Evolutionary conservation across 2,888 invertebrate species (phyloP), one percentile per base, ranked within the genome.

Genomic region (Cephus pygmeus): DNA sequence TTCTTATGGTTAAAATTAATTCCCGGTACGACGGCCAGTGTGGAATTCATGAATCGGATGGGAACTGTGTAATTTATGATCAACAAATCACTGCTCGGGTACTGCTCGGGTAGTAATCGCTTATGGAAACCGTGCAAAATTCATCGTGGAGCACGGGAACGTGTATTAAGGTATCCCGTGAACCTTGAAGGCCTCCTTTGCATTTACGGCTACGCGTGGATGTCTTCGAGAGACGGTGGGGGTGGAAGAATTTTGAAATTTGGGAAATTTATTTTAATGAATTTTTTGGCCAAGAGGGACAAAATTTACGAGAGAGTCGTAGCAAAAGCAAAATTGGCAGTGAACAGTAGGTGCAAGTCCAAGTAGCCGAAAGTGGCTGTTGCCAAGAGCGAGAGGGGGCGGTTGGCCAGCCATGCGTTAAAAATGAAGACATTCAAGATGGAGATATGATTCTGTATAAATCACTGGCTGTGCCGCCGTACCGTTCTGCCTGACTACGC

Each of bases 341-440:
- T 23, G 15, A 75, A 15, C 74, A 0, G 4, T 30, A 33, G 12
- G 34, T 34, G 74, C 73, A 69, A 35, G 12, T 33, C 76, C 76
- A 73, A 69, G 76, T 79, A 79, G 73, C 79, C 77, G 81, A 76
- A 76, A 73, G 40, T 31, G 73, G 69, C 69, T 12, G 71, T 68
- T 6, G 71, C 31, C 71, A 31, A 34, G 79, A 40, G 73, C 3
- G 69, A 69, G 77, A 68, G 69, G 75, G 77, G 71, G 69, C 73
- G 69, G 81, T 85, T 81, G 87, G 82, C 80, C 85, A 83, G 85
- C 79, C 82, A 85, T 85, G 87, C 87, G 88, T 88, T 90, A 88
- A 90, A 90, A 90, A 90, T 90, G 90, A 90, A 90, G 90, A 90
- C 90, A 87, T 90, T 90, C 88, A 87, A 56, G 89, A 89, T 89